These are phyloP conservation scores for Margaritifera margaritifera DNA, from an alignment of 2,888 invertebrate species.

Conservation along the genomic window DNA sequence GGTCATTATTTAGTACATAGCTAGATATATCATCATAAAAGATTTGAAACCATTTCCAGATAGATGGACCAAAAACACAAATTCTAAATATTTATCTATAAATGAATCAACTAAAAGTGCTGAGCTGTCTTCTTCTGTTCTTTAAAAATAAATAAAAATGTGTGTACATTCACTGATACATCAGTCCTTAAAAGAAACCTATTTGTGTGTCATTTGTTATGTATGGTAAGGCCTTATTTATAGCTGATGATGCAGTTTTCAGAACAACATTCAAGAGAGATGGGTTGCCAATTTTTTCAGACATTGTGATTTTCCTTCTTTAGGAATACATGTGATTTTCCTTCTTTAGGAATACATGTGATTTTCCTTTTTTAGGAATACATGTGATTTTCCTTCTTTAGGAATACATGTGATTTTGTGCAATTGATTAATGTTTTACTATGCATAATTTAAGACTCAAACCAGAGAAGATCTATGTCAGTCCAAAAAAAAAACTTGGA, in stretches of 20 bases:
- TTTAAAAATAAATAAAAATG: too few species aligned
- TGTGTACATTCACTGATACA: too few species aligned
- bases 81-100: too few species aligned
- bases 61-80: too few species aligned
- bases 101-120: too few species aligned
- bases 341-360: background rate
- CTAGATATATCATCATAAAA: conserved; percentile 3
- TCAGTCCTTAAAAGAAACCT: too few species aligned
- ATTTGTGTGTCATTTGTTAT: too few species aligned
- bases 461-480: too few species aligned
- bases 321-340: conserved; percentile 4
- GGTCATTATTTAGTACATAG: conserved; percentile 8
- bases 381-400: conserved; percentile 1
- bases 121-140: too few species aligned
- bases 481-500: too few species aligned
- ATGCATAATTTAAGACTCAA: background rate
- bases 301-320: background rate
- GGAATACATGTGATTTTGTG: conserved; percentile 1
- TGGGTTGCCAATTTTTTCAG: background rate
- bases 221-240: too few species aligned
- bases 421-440: background rate
- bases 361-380: too few species aligned
- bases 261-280: background rate
- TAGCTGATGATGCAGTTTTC: conserved; percentile 4
- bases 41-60: background rate